Evolutionary conservation across 2,888 invertebrate genomes (phyloP).

Genomic region (Drosophila longiperda): DNA sequence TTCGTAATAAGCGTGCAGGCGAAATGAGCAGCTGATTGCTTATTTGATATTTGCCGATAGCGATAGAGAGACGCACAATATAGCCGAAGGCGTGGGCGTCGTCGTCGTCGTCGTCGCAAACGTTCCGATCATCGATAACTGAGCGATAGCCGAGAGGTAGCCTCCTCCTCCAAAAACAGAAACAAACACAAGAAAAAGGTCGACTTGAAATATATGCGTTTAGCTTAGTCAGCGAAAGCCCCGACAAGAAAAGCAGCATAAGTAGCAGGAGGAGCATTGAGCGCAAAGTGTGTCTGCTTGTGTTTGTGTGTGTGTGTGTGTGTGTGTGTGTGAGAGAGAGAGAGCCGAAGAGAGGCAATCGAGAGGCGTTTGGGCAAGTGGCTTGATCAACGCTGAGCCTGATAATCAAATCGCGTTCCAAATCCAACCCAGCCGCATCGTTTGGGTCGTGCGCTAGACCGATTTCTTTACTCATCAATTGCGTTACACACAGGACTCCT

Average conservation of each 20-base stretch:
- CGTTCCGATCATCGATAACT: conserved; percentile 23
- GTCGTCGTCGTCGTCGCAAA: background rate
- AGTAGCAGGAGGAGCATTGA: conserved; percentile 20
- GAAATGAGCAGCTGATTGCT: conserved; percentile 39
- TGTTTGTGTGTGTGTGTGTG: conserved; percentile 9
- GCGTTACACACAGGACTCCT: conserved; percentile 27
- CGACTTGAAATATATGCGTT: conserved; percentile 12
- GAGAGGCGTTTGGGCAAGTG: conserved; percentile 38
- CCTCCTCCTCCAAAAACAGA: too few species aligned
- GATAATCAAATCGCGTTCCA: conserved; percentile 73
- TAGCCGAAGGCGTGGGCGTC: conserved; percentile 16
- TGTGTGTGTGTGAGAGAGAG: conserved; percentile 11
- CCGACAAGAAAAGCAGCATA: conserved; percentile 13
- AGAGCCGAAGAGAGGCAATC: conserved; percentile 11
- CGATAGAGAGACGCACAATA: conserved; percentile 19
- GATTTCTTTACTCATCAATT: conserved; percentile 32
- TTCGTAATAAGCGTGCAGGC: conserved; percentile 56
- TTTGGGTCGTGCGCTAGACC: conserved; percentile 66
- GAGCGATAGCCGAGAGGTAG: conserved; percentile 11
- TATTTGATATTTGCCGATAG: conserved; percentile 42
- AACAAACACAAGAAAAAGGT: background rate
- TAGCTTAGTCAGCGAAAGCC: conserved; percentile 50
- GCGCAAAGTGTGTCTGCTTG: conserved; percentile 1
- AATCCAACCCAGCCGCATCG: conserved; percentile 74
- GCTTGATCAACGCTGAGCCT: conserved; percentile 61